A percentile compares a stretch with the other conserved stretches of the same genome.
phyloP scores from a whole-genome alignment of 2,797 vertebrate genomes.

The Manis pentadactyla region DNA sequence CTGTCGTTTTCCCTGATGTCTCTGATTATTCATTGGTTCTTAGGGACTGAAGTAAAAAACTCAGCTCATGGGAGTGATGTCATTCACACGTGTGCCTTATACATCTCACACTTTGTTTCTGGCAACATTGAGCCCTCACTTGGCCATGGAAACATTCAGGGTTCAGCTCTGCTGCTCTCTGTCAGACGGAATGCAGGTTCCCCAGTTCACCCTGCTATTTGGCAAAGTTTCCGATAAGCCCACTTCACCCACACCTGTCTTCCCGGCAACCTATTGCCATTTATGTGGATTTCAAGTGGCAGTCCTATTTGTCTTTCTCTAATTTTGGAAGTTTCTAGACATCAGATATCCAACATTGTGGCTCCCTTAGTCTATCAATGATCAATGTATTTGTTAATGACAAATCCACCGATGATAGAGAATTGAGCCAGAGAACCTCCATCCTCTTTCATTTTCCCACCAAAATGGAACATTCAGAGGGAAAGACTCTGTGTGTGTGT shows the following conservation, averaged over 20 bases:
- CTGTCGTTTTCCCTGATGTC: neutral
- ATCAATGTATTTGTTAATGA: neutral
- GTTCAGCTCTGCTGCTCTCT: accelerated
- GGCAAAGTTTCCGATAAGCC: too few relatives aligned
- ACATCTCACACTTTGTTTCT: accelerated
- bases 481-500: neutral
- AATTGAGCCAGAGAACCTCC: too few relatives aligned
- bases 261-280: accelerated
- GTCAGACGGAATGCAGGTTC: accelerated
- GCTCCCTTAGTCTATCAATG: neutral
- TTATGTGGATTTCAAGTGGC: neutral
- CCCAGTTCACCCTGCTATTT: neutral
- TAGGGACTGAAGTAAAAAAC: neutral
- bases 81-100: accelerated
- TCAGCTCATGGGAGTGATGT: neutral
- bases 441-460: neutral
- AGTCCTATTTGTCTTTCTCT: neutral
- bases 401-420: neutral
- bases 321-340: neutral
- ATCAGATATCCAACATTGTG: neutral
- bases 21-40: neutral
- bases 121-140: too few relatives aligned
- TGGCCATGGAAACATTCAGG: neutral
- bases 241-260: accelerated
- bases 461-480: neutral